Evolutionary conservation across 2,888 invertebrate genomes (phyloP).

Genomic region (Clostera curtula): DNA sequence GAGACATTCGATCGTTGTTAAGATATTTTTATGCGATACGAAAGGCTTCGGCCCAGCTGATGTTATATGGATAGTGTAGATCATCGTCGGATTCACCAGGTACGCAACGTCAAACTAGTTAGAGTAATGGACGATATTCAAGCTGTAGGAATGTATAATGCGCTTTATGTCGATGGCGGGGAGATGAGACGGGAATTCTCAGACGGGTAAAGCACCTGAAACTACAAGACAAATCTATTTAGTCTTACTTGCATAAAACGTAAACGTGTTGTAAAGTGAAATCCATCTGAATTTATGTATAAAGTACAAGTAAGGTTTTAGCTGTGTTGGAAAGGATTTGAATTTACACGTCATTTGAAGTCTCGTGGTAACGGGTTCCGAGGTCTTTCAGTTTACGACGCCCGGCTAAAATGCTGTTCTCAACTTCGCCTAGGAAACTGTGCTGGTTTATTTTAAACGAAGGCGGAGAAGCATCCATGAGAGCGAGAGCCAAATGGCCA

Average conservation of each 20-base stretch:
- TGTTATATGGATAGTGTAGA: slow-evolving; percentile 16
- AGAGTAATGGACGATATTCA: slow-evolving; percentile 12
- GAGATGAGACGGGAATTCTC: slow-evolving; percentile 6
- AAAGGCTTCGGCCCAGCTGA: slow-evolving; percentile 14
- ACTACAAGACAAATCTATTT: slow-evolving; percentile 28
- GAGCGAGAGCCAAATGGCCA: slow-evolving; percentile 60
- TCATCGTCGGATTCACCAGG: slow-evolving; percentile 6
- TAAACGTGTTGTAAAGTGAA: slow-evolving; percentile 51
- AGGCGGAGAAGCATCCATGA: slow-evolving; percentile 54
- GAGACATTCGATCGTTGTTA: slow-evolving; percentile 7
- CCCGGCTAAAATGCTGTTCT: slow-evolving; percentile 62
- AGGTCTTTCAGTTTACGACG: slow-evolving; percentile 64
- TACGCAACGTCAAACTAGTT: slow-evolving; percentile 19
- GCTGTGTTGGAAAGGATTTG: slow-evolving; percentile 52
- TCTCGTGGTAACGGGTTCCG: slow-evolving; percentile 49
- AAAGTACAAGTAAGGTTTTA: slow-evolving; percentile 46
- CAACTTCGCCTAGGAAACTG: slow-evolving; percentile 55
- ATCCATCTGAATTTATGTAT: slow-evolving; percentile 58
- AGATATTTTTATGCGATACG: slow-evolving; percentile 19
- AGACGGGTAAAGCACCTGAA: slow-evolving; percentile 16
- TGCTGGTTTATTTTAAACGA: slow-evolving; percentile 60
- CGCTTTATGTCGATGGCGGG: slow-evolving; percentile 9
- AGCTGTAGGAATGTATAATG: slow-evolving; percentile 12
- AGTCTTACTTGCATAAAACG: slow-evolving; percentile 29
- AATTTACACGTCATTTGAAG: slow-evolving; percentile 61